Base-by-base conservation (phyloP, 2,888 invertebrate genomes). In the Bombylius discolor region DNA sequence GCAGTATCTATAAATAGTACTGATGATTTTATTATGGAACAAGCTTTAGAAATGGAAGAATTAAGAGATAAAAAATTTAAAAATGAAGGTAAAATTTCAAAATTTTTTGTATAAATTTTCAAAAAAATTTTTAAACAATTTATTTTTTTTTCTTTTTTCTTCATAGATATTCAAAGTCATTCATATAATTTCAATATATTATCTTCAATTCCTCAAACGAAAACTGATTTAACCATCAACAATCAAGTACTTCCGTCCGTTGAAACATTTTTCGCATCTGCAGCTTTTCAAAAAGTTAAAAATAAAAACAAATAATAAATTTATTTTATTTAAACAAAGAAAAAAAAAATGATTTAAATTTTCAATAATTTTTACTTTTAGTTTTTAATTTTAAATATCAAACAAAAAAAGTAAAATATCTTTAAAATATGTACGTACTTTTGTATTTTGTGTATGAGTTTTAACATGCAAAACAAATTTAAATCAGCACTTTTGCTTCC, bases 1-100 rank as follows among this genome's bases (percentile, higher is more conserved):
- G 11, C 12, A 11, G 8, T 42, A 7, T 72, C 72, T 56, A 64
- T 72, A 46, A 71, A 72, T 2, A 71, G 71, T 31, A 70, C 73
- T 12, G 72, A 72, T 54, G 71, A 72, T 56, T 57, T 73, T 47
- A 70, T 72, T 12, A 72, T 73, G 72, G 73, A 73, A 52, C 73
- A 73, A 61, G 73, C 73, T 1, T 63, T 73, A 9, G 73, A 73
- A 60, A 70, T 73, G 70, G 73, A 73, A 55, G 73, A 73, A 58
- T 69, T 68, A 55, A 68, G 69, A 53, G 61, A 67, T 1, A 65
- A 68, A 1, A 61, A 60, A 7, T 14, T 5, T 9, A 47, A 9
- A 4, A 47, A 23, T 7, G 47, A 23, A 14, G 47, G 47, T 47
- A 47, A 5, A 42, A 11, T 11, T 11, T n/a, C n/a, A n/a, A n/a